Evolutionary conservation across 2,113 vertebrate genomes (phyloP), one percentile per base, ranked within the genome.

Genomic region (Centrocercus urophasianus): DNA sequence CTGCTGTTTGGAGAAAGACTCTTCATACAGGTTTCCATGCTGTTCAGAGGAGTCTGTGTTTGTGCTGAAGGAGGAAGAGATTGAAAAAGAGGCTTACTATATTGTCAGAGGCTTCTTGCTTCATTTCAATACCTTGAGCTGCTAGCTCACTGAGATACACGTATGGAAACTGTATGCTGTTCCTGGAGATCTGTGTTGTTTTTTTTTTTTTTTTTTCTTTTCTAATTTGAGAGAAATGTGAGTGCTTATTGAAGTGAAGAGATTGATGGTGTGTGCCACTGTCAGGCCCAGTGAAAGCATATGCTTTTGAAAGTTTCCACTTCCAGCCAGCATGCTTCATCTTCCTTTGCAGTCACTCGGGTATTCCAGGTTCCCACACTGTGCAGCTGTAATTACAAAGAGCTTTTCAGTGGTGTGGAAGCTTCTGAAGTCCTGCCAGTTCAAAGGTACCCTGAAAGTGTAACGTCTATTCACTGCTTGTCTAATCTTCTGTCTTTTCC

Each of bases 11-110:
- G 69, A 71, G 60, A 77, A 87, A 56, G 45, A 52, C 48, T 88
- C 45, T 54, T 86, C 11, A 11, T 75, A 72, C 50, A 89, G 22
- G 48, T 86, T 90, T 88, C 70, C 66, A n/a, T 75, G 65, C 47
- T 17, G 13, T 83, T 95, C 16, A 21, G 66, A 93, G 76, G 45
- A 85, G 28, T 43, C 24, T 13, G 6, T 73, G 61, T 93, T 96
- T 90, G 19, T 93, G 66, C 60, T 92, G 75, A 96, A 96, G 87
- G 43, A 91, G 74, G 74, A 78, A 71, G 88, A 93, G 83, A 71
- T 67, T 69, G 93, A 45, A 84, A 84, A 95, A 93, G 84, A 92
- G 91, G 73, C 88, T 97, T 18, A 54, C 96, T 97, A 96, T 93
- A 76, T 86, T 86, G 76, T 96, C 94, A 88, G 89, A 96, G 95